These are phyloP conservation scores for Phrynocephalus vlangalii DNA, from an alignment of 2,797 vertebrate species.

Conservation along the genomic window DNA sequence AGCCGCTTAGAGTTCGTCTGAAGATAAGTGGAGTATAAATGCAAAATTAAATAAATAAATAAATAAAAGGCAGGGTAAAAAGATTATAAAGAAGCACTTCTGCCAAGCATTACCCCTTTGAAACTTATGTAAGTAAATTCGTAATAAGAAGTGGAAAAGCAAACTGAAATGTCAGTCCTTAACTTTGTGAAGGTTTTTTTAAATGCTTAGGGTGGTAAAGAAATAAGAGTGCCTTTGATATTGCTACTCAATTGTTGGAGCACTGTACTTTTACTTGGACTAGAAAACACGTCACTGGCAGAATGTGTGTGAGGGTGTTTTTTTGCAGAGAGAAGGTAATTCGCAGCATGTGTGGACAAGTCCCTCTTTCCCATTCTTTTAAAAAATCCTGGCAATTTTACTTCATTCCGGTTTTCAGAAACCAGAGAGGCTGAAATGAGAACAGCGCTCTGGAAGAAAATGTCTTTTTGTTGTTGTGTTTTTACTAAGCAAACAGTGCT, in stretches of 20 bases:
- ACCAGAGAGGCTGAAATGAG: neutral
- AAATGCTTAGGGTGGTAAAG: neutral
- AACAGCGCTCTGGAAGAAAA: neutral
- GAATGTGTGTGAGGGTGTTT: neutral
- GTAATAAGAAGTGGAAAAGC: neutral
- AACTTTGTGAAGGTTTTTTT: neutral
- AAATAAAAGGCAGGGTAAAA: too few species aligned
- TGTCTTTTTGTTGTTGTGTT: neutral
- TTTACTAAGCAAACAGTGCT: neutral
- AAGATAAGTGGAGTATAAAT: too few species aligned
- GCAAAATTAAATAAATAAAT: too few species aligned
- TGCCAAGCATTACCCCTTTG: neutral
- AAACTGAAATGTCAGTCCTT: neutral
- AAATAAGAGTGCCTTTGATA: neutral
- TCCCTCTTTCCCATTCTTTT: neutral
- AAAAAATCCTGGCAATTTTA: neutral
- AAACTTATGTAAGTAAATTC: neutral
- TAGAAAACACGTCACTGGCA: neutral
- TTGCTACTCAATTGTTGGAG: neutral
- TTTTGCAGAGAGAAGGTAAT: conserved; percentile 1
- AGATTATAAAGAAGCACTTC: too few species aligned
- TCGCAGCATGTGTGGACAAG: neutral
- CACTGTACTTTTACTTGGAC: neutral
- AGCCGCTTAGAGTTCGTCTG: too few species aligned
- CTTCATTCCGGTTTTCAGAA: neutral